Percentiles rank a stretch among this genome's conserved stretches.
These are phyloP conservation scores for Dendrolimus houi DNA, from an alignment of 2,888 invertebrate species.

Conservation along the genomic window DNA sequence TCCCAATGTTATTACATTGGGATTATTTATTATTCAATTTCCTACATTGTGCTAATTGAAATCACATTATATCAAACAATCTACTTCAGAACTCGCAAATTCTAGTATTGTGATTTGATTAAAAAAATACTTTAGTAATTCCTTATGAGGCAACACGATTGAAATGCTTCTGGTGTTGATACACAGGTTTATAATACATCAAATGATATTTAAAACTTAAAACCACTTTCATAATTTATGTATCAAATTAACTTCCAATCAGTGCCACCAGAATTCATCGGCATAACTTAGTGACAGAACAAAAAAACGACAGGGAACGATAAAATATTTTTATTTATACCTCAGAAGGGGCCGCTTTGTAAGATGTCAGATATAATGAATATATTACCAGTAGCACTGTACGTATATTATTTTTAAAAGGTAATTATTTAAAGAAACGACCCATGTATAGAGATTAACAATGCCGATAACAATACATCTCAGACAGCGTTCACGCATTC, in stretches of 20 bases:
- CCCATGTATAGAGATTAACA: constrained; percentile 70
- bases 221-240: background rate
- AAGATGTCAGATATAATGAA: constrained; percentile 70
- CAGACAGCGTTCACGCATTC: constrained; percentile 74
- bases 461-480: constrained; percentile 71
- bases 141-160: too few species aligned
- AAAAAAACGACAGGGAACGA: constrained; percentile 9
- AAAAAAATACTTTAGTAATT: too few species aligned
- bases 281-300: constrained; percentile 13
- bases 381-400: constrained; percentile 69
- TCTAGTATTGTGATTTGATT: too few species aligned
- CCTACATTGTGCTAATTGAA: too few species aligned
- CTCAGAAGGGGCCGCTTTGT: constrained; percentile 52
- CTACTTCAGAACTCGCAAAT: too few species aligned
- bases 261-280: constrained; percentile 3
- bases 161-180: too few species aligned
- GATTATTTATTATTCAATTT: too few species aligned
- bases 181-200: background rate
- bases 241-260: background rate
- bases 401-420: constrained; percentile 64
- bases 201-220: background rate
- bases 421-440: constrained; percentile 73
- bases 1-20: too few species aligned
- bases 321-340: constrained; percentile 67
- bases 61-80: too few species aligned